These are phyloP conservation scores for Petrosia ficiformis DNA, from an alignment of 37 sponge, comb jelly and placozoan species.

Conservation along the genomic window DNA sequence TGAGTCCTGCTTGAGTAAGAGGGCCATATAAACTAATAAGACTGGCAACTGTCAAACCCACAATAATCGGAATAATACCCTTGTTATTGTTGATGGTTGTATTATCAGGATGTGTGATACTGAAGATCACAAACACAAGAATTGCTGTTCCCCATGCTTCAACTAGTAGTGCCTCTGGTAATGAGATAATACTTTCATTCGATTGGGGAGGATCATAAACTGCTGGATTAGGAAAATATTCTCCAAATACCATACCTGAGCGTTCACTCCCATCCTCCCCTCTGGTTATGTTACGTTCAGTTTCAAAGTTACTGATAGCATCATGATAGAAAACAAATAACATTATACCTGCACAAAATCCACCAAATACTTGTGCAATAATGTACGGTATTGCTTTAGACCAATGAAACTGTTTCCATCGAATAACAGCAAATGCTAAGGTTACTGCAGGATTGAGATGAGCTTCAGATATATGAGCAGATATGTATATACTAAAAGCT, in stretches of 20 bases:
- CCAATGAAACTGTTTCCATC: constrained; percentile 6
- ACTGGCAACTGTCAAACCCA: constrained; percentile 19
- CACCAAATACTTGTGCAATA: background rate
- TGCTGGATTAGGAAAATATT: constrained; percentile 28
- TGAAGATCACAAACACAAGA: constrained; percentile 23
- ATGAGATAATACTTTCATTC: background rate
- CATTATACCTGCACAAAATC: background rate
- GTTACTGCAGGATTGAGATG: constrained; percentile 26
- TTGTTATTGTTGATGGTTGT: constrained; percentile 2
- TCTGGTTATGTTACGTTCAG: background rate
- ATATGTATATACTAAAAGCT: background rate
- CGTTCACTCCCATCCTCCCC: background rate
- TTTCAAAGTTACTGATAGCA: background rate
- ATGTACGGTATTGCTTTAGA: background rate
- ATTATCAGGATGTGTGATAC: constrained; percentile 9
- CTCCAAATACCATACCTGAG: constrained; percentile 19
- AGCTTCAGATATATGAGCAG: constrained; percentile 3
- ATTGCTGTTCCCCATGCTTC: constrained; percentile 24
- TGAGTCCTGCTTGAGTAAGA: constrained; percentile 26
- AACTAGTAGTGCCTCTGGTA: constrained; percentile 3
- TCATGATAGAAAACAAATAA: background rate
- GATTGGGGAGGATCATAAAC: background rate
- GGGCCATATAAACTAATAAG: constrained; percentile 25
- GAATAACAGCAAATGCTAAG: constrained; percentile 6
- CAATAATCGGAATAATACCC: background rate